phyloP scores from a whole-genome alignment of 2,797 vertebrate species.

The Myioborus miniatus region DNA sequence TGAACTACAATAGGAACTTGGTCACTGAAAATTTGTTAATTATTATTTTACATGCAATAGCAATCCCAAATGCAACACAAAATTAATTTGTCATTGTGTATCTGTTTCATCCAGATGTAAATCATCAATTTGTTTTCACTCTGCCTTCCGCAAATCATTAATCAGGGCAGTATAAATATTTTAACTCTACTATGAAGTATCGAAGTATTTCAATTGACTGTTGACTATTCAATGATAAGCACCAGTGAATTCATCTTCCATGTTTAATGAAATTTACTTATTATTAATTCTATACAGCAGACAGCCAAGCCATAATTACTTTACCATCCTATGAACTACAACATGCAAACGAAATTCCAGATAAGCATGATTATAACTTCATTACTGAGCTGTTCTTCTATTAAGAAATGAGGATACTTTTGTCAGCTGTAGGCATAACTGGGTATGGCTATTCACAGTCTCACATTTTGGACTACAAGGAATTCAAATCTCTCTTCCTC shows the following conservation, averaged over 20 bases:
- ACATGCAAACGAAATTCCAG: not conserved
- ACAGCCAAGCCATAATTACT: not conserved
- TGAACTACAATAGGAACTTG: not conserved
- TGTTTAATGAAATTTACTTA: not conserved
- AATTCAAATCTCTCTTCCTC: not conserved
- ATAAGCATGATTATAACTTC: not conserved
- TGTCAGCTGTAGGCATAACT: not conserved
- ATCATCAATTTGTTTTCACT: not conserved
- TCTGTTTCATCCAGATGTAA: not conserved
- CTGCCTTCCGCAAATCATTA: not conserved
- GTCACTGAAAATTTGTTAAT: not conserved
- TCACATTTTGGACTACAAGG: not conserved
- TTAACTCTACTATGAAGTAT: not conserved
- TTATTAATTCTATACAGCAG: not conserved
- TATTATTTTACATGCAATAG: not conserved
- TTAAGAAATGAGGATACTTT: not conserved
- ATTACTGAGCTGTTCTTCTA: not conserved
- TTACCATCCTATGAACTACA: not conserved
- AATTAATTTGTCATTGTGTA: not conserved
- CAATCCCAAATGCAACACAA: not conserved
- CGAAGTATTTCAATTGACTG: not conserved
- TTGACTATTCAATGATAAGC: not conserved
- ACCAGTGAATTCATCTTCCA: not conserved
- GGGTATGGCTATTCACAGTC: accelerated
- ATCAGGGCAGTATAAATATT: not conserved